Base-by-base conservation (phyloP, 2,888 invertebrate species). In the Lasioglossum oenotherae region DNA sequence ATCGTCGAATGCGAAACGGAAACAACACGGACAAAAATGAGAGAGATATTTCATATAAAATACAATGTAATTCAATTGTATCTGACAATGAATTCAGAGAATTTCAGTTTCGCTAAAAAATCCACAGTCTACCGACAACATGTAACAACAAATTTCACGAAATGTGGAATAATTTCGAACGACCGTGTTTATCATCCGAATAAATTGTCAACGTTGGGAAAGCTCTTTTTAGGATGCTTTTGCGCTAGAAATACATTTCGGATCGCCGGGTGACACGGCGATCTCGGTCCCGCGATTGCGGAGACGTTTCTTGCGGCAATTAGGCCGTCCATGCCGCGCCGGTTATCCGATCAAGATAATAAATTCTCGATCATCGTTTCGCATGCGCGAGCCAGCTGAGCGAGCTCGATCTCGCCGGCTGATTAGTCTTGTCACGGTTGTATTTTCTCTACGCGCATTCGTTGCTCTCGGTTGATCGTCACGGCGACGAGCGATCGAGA, bases 331-430 rank as follows among this genome's bases (percentile, higher is more conserved):
- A 31, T 75, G 71, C 64, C 41, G 41, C 44, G 67, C 44, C 46
- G 73, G 73, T 19, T 74, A 31, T 80, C 72, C 75, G 67, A 78
- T 78, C 73, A 27, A 53, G 81, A 82, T 67, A 67, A 80, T 38
- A 69, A 80, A 76, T 69, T 75, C 60, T 19, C 60, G 73, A 73
- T 72, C 78, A 57, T 72, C 72, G 72, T 57, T 44, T 72, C 72
- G 57, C 53, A 38, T 38, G 69, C 69, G 35, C 69, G 69, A 69
- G 16, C 69, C 35, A 38, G 69, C 69, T 38, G 69, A 44, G 67
- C 67, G 44, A 23, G 46, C 44, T 76, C 64, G 71, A 72, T 78
- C 71, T 27, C 41, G 71, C 78, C 31, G 41, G 53, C 71, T 44
- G 79, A 79, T 72, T 73, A 64, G 60, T 12, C 60, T 31, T 31